Conservation (phyloP, 1,140 invertebrate species). For the Trichonephila inaurata region DNA sequence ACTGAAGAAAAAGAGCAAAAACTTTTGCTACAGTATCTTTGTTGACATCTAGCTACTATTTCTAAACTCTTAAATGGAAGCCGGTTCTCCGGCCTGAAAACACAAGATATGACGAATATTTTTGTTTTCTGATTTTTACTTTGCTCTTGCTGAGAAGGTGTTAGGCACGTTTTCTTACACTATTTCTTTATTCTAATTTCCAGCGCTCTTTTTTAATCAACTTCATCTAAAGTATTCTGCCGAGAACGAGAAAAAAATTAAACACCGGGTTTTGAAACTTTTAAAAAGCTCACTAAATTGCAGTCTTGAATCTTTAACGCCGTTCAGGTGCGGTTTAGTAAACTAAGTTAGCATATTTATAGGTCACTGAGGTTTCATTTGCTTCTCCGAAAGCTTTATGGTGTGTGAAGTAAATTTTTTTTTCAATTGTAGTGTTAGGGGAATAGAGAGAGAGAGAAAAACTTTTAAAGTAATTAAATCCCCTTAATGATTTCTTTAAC, state of each 20-base stretch:
- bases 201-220: constrained; percentile 57
- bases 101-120: constrained; percentile 38
- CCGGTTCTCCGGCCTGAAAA: not conserved
- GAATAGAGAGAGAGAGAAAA: too few species aligned
- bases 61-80: constrained; percentile 42
- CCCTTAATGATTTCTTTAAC: not conserved
- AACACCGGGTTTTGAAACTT: constrained; percentile 34
- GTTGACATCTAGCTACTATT: constrained; percentile 43
- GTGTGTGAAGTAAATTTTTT: not conserved
- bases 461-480: not conserved
- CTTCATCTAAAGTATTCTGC: constrained; percentile 39
- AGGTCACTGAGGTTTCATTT: constrained; percentile 41
- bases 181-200: constrained; percentile 64
- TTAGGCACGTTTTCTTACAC: constrained; percentile 40
- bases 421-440: not conserved
- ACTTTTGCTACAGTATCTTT: not conserved
- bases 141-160: not conserved
- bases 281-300: constrained; percentile 67
- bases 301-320: constrained; percentile 59
- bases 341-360: constrained; percentile 33
- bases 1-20: constrained; percentile 5
- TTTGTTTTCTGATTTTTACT: constrained; percentile 49
- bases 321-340: constrained; percentile 19
- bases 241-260: constrained; percentile 47
- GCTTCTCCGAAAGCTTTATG: not conserved